Base-by-base conservation (phyloP, 2,797 vertebrate genomes). In the Limosa lapponica region DNA sequence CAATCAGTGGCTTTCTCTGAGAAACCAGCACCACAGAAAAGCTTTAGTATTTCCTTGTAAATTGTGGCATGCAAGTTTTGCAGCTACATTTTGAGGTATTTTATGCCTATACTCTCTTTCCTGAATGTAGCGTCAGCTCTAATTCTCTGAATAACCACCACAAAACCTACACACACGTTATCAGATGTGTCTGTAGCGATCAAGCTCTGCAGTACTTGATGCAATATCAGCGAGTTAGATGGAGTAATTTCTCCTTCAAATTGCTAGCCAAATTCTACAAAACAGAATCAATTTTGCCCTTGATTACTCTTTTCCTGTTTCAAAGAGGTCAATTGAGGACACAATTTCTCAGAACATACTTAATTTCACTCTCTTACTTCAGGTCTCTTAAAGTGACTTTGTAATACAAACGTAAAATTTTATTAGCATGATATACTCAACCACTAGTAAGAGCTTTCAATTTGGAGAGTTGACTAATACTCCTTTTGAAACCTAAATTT, bases 381-480 rank as follows among this genome's bases (percentile, higher is more conserved):
- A n/a, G 74, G 74, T 92, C 64, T 90, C 67, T 82, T 59, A 34
- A 77, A 92, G 65, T 91, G 58, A 65, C 43, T 85, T 78, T 58
- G 62, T 67, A 82, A 89, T 55, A 57, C 25, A 94, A 95, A 89
- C 28, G n/a, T 82, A 44, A 85, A 78, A 82, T 71, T 85, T 82
- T 78, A 85, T 58, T 87, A 67, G 74, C 7, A 23, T 62, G 57
- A 74, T 82, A 80, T 32, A 85, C 64, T 77, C 71, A 82, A 84
- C 28, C 3, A 1, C 57, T 80, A 85, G 44, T 12, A 92, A 87
- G 44, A 87, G 41, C 27, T 77, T 52, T 84, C 67, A 67, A 14
- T 85, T 25, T 2, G 0, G 41, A 84, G 34, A 71, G 37, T 37
- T 85, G 81, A 80, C 83, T 87, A 90, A 67, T 36, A 32, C 19